Base-by-base conservation (phyloP, 2,113 vertebrate species). In the Paedocypris sp. region DNA sequence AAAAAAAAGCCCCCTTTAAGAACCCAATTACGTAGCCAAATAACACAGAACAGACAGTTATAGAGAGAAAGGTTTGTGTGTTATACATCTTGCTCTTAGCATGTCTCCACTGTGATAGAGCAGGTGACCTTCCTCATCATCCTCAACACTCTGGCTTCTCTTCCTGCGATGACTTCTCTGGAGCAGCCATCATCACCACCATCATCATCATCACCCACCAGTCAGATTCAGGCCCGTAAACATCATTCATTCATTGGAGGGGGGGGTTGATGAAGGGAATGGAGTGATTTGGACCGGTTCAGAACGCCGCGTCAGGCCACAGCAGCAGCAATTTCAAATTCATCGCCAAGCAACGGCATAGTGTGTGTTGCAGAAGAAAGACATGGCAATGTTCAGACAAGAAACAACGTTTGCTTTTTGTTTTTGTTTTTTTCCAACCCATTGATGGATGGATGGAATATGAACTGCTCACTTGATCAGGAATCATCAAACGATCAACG, bases 341-440 rank as follows among this genome's bases (percentile, higher is more conserved):
- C 87, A 88, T 85, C 86, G 86, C 90, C 85, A 86, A 83, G 86
- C 52, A 89, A 88, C 87, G 87, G 88, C 87, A 77, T 74, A 89
- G 87, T 89, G 87, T 88, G 87, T 89, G 88, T 90, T 90, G 90
- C 88, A 89, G 87, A 78, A 89, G 84, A 91, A 88, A 91, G 85
- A 91, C 87, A 91, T 89, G 87, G 89, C 89, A 90, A 90, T 89
- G 89, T 90, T 90, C 88, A 92, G 87, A 90, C 84, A 88, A 85
- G 80, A 86, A 82, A 85, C 33, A 54, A 54, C n/a, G 23, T 54
- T n/a, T n/a, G 38, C 82, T 88, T 69, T 39, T n/a, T n/a, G n/a
- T n/a, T n/a, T n/a, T n/a, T n/a, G n/a, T n/a, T n/a, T 53, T 33
- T 33, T 28, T 53, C 38, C 22, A 62, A 15, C 58, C 47, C 38